These are phyloP conservation scores for Stylophora pistillata DNA, from an alignment of 64 coral and sea anemone genomes.

Conservation along the genomic window DNA sequence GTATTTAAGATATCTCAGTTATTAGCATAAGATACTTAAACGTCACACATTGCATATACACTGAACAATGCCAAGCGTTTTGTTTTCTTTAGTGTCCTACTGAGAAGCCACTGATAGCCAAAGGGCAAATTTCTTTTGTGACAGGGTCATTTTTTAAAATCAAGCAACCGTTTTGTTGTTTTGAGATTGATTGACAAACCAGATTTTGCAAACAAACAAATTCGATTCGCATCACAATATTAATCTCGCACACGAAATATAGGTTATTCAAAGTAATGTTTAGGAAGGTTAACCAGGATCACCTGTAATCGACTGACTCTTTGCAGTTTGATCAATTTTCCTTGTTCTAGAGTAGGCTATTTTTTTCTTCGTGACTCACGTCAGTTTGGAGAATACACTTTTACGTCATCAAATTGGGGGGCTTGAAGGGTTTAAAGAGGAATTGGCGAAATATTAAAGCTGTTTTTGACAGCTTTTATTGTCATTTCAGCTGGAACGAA, in stretches of 20 bases:
- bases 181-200: neutral
- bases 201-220: constrained; percentile 16
- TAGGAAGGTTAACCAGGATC: neutral
- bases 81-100: neutral
- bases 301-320: neutral
- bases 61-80: neutral
- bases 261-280: neutral
- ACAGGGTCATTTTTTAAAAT: neutral
- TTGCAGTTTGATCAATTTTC: neutral
- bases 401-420: constrained; percentile 31
- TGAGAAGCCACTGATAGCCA: neutral
- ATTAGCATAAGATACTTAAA: constrained; percentile 34
- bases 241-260: neutral
- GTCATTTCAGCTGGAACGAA: neutral
- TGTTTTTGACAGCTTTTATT: neutral
- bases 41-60: constrained; percentile 7
- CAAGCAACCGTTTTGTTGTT: neutral
- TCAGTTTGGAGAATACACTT: neutral
- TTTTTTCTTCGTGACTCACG: neutral
- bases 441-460: neutral
- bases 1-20: constrained; percentile 16
- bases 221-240: neutral
- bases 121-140: neutral
- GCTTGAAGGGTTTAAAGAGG: neutral
- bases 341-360: neutral